Conservation (phyloP, 2,113 vertebrate species). For the Vanacampus margaritifer region DNA sequence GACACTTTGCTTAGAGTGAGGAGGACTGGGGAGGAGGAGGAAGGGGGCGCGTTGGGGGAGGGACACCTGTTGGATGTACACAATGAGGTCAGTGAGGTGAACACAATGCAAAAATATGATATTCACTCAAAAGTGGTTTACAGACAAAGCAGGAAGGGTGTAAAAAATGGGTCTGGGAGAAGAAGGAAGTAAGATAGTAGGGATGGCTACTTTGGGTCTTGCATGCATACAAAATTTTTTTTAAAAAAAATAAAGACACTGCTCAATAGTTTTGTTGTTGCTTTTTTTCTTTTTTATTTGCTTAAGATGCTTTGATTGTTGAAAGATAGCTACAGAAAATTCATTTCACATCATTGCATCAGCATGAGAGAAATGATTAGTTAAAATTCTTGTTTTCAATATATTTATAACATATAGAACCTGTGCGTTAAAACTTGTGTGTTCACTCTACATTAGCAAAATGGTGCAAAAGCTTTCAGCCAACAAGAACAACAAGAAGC, state of each 20-base stretch:
- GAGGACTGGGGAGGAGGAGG: constrained; percentile 35
- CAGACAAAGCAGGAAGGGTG: neutral
- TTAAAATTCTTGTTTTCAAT: neutral
- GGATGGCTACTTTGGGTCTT: no score
- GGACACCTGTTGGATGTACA: neutral
- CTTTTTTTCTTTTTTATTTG: constrained; percentile 64
- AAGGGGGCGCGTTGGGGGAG: neutral
- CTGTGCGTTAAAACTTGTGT: constrained; percentile 29
- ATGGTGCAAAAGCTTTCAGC: constrained; percentile 49
- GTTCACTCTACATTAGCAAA: constrained; percentile 24
- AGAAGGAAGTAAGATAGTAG: no score
- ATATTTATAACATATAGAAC: constrained; percentile 28
- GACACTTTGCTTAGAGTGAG: constrained; percentile 51
- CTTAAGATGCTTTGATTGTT: constrained; percentile 58
- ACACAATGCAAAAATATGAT: neutral
- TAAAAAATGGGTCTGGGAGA: no score
- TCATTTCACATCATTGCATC: neutral
- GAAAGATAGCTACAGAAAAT: constrained; percentile 49
- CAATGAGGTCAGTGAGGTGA: neutral
- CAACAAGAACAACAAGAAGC: constrained; percentile 27
- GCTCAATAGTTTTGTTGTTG: constrained; percentile 57
- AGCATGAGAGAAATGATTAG: neutral
- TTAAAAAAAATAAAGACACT: constrained; percentile 16
- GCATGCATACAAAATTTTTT: no score
- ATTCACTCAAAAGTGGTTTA: neutral